Base-by-base conservation (phyloP, 2,113 vertebrate species). In the Crocuta crocuta region DNA sequence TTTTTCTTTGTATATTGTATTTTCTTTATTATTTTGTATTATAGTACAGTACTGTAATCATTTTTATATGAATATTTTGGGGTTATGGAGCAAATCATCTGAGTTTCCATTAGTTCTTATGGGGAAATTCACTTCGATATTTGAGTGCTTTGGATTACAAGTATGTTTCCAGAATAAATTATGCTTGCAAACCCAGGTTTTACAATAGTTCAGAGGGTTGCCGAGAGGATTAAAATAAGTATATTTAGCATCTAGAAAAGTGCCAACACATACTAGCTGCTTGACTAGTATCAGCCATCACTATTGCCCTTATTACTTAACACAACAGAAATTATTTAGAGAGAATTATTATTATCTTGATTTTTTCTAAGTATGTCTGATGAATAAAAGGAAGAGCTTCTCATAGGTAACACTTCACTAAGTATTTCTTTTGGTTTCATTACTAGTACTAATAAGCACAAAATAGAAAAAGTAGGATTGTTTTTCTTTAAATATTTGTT, bases 401-500 rank as follows among this genome's bases (percentile, higher is more conserved):
- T 80, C 5, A 3, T 10, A 63, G 61, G 15, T 74, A 45, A 43
- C 15, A 53, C 90, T 82, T 85, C 50, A 91, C 53, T 68, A 21
- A 45, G 0, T 76, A 82, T 66, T 95, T 89, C 80, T 83, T 82
- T 93, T 58, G 33, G 2, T 1, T 19, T 53, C 7, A 48, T 84
- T 90, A 88, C 6, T 48, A 61, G 1, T 23, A 63, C 15, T 50
- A n/a, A 89, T 11, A 83, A 80, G 11, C 33, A 91, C 65, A 86
- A 94, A 39, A 31, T 33, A 70, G 17, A 90, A 97, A 78, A 94
- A 10, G 23, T 91, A 78, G 4, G 0, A 48, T 19, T 61, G 26
- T 50, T 93, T 95, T 70, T 68, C 79, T 92, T 79, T 71, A 68
- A 78, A 73, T 87, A 84, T 95, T 83, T 95, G 31, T 93, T 65